Evolutionary conservation across 2,797 vertebrate species (phyloP), one percentile per base, ranked within the genome.

Genomic region (Microhierax caerulescens): DNA sequence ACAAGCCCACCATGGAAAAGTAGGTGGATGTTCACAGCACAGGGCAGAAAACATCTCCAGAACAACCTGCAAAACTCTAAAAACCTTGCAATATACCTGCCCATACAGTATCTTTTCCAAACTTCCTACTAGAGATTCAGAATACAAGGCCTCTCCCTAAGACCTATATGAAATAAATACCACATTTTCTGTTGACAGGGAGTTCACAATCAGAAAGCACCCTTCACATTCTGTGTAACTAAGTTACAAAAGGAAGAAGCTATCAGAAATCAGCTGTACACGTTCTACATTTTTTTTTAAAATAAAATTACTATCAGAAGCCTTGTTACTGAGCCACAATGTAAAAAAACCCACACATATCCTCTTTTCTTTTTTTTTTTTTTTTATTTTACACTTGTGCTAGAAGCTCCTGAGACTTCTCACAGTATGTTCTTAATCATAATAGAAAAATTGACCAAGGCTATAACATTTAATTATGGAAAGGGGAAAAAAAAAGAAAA

Each of bases 81-180:
- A 30, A 48, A 12, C 25, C 20, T 61, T 22, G 23, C 47, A 17
- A 1, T 4, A 28, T 2, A 16, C 16, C 36, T 53, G 34, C 20
- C 14, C 53, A 17, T 18, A 21, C 32, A 5, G 20, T 43, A n/a
- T 28, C 1, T 7, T 5, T 36, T 11, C 61, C 80, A 74, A 24
- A 39, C 20, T 54, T 57, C 11, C 47, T 45, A 1, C 11, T 13
- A 72, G 28, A 82, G 27, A 47, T 25, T 34, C 51, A 67, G 91
- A 80, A 70, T 0, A 17, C 37, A 24, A 37, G 16, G 47, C 4
- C 25, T 53, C 18, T 72, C 56, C 15, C 25, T 0, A 0, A 70
- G 25, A 69, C 41, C 41, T 80, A n/a, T 50, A 9, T 2, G n/a
- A 77, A 94, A 56, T 9, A 72, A 83, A 75, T 21, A 28, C 10